phyloP scores from a whole-genome alignment of 30 jellyfish, hydroid and myxozoan species.

The Turritopsis dohrnii region DNA sequence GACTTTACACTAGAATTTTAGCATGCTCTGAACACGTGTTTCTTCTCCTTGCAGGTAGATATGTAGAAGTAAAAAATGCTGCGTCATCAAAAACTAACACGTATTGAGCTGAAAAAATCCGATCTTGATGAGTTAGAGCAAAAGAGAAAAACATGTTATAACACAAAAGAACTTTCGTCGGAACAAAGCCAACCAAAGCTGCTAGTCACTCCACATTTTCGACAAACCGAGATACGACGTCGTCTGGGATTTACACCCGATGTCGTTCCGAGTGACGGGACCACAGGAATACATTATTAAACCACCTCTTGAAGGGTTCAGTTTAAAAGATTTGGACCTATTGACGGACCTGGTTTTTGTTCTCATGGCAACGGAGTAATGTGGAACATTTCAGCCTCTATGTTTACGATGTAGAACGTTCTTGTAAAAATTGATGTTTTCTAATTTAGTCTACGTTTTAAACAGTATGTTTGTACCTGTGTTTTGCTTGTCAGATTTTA shows the following conservation, averaged over 20 bases:
- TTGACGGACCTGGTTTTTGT: no score
- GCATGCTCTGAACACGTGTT: no score
- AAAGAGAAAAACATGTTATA: slow-evolving; percentile 7
- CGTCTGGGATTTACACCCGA: slow-evolving; percentile 91
- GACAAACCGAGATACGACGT: slow-evolving; percentile 69
- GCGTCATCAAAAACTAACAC: slow-evolving; percentile 78
- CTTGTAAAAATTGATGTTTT: no score
- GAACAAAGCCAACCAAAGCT: background rate
- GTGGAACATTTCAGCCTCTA: no score
- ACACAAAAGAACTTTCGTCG: background rate
- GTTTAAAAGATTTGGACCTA: background rate
- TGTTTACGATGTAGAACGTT: no score
- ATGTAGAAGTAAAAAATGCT: slow-evolving; percentile 39
- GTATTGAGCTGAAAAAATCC: slow-evolving; percentile 72
- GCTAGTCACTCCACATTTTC: slow-evolving; percentile 20
- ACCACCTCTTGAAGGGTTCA: background rate
- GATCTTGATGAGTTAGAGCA: slow-evolving; percentile 77
- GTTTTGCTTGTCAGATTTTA: no score
- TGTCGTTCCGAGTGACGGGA: slow-evolving; percentile 76
- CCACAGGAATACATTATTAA: slow-evolving; percentile 47
- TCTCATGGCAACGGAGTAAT: no score
- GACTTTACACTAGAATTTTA: no score
- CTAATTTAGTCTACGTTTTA: no score
- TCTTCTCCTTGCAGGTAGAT: background rate
- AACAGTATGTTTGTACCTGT: no score